These are phyloP conservation scores for Pangasianodon gigas DNA, from an alignment of 2,113 vertebrate species.

Conservation along the genomic window DNA sequence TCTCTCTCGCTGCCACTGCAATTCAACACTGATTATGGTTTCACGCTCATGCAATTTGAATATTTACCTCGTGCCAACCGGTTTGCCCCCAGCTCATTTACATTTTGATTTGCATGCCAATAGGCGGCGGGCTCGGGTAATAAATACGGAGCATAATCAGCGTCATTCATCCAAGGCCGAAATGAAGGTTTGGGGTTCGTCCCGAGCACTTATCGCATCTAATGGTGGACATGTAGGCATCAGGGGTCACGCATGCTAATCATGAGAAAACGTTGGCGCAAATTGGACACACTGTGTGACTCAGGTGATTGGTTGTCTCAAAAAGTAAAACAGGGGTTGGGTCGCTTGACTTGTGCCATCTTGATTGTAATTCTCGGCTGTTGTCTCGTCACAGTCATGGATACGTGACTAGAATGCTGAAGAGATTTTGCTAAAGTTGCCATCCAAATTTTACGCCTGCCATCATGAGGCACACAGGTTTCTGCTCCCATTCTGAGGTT, in stretches of 20 bases:
- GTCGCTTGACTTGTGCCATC: conserved; percentile 41
- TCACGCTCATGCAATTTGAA: conserved; percentile 68
- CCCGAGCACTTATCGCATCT: conserved; percentile 50
- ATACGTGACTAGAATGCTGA: conserved; percentile 10
- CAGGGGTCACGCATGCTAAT: conserved; percentile 46
- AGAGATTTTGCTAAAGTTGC: background rate
- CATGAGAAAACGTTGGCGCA: conserved; percentile 4
- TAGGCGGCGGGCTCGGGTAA: conserved; percentile 61
- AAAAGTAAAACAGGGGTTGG: conserved; percentile 36
- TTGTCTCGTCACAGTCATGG: conserved; percentile 28
- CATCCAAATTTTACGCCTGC: background rate
- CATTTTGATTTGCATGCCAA: conserved; percentile 71
- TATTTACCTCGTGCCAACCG: conserved; percentile 65
- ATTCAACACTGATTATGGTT: conserved; percentile 66
- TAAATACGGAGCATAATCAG: conserved; percentile 70
- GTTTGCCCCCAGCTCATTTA: conserved; percentile 66
- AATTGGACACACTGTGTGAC: conserved; percentile 45
- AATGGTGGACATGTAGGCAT: conserved; percentile 56
- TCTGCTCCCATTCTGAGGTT: background rate
- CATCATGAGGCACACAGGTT: background rate
- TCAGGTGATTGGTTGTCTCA: conserved; percentile 45
- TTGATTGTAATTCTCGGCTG: conserved; percentile 44
- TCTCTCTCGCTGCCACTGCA: conserved; percentile 50
- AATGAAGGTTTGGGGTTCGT: conserved; percentile 65
- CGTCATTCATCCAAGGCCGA: conserved; percentile 62